Conservation (phyloP, 2,113 vertebrate species). For the Chrysemys picta region DNA sequence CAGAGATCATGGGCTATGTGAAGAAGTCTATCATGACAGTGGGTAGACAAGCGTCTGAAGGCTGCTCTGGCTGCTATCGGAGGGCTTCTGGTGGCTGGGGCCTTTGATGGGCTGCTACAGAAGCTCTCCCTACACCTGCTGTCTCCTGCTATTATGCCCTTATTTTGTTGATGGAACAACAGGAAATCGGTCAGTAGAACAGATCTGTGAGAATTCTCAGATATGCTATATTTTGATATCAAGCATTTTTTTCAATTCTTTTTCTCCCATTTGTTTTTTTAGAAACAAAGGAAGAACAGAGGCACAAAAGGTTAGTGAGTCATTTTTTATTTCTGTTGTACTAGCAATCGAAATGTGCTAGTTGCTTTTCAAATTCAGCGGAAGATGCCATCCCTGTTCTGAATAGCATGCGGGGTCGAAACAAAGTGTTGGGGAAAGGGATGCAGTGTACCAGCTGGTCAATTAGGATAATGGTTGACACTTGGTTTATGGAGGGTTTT, state of each 20-base stretch:
- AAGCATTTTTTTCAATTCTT: background rate
- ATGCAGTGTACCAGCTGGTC: background rate
- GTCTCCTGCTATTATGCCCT: background rate
- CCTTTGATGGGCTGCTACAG: background rate
- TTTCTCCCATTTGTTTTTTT: background rate
- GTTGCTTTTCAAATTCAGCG: background rate
- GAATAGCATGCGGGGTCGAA: accelerated
- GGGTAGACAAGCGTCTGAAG: background rate
- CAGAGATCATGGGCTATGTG: background rate
- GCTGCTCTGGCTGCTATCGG: background rate
- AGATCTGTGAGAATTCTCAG: background rate
- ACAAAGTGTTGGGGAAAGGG: background rate
- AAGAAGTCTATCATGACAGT: background rate
- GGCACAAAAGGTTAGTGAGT: background rate
- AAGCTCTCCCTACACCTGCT: background rate
- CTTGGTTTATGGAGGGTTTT: background rate
- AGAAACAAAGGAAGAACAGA: conserved; percentile 33
- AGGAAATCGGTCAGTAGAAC: background rate
- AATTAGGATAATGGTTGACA: background rate
- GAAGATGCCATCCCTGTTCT: background rate
- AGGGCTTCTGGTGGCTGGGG: background rate
- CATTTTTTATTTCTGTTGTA: background rate
- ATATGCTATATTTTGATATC: background rate
- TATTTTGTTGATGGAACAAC: background rate
- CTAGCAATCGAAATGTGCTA: background rate